phyloP scores from a whole-genome alignment of 2,888 invertebrate genomes.

The Tipula lateralis region DNA sequence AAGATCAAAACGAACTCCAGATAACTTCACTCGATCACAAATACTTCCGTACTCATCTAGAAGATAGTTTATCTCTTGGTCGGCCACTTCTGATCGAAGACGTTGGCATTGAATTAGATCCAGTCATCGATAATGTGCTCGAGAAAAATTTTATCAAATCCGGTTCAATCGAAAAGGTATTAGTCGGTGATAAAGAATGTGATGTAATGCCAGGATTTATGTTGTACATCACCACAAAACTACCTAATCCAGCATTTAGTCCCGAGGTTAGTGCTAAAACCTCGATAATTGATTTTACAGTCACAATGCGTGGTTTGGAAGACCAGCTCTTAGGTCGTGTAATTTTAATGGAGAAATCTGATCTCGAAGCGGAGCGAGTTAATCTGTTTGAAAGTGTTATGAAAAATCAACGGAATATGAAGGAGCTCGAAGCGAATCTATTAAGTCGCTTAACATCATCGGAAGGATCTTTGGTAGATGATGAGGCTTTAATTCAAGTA shows the following conservation, averaged over 20 bases:
- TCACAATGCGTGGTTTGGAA: constrained; percentile 92
- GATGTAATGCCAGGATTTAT: constrained; percentile 94
- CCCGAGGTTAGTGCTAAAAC: constrained; percentile 96
- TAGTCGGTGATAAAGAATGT: constrained; percentile 93
- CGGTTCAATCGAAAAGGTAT: constrained; percentile 90
- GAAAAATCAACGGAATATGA: constrained; percentile 93
- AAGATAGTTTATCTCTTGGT: constrained; percentile 81
- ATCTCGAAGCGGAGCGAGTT: constrained; percentile 89
- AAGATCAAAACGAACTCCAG: constrained; percentile 81
- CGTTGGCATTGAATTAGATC: constrained; percentile 90
- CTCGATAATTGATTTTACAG: constrained; percentile 95
- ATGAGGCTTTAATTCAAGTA: constrained; percentile 88
- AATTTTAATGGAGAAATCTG: constrained; percentile 93
- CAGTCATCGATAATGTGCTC: constrained; percentile 91
- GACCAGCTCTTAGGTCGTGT: constrained; percentile 91
- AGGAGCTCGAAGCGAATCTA: constrained; percentile 89
- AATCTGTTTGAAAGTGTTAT: constrained; percentile 92
- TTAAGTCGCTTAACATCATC: constrained; percentile 88
- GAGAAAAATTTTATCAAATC: constrained; percentile 98
- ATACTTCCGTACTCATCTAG: constrained; percentile 88
- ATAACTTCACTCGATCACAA: constrained; percentile 94
- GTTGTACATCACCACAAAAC: constrained; percentile 92
- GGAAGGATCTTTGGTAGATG: constrained; percentile 90
- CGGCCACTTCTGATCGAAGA: constrained; percentile 90
- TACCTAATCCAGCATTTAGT: constrained; percentile 93